Evolutionary conservation across 2,797 vertebrate species (phyloP), one percentile per base, ranked within the genome.

Genomic region (Falco biarmicus): DNA sequence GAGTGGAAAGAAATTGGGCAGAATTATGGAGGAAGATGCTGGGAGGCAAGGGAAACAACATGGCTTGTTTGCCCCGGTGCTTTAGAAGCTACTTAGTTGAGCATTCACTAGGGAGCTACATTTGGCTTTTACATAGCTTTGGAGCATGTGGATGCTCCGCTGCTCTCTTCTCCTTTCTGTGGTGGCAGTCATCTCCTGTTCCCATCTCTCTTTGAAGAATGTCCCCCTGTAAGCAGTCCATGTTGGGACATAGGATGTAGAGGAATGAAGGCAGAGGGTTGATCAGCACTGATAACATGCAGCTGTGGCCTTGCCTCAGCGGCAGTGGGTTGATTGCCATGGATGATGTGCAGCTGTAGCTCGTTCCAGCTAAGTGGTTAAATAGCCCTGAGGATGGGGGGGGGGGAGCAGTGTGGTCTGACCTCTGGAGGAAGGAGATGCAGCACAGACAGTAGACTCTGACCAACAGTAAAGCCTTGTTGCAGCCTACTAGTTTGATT

Each of bases 101-200:
- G 29, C 48, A 32, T 65, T 90, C 50, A 28, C 45, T 71, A 11
- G 37, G 85, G 57, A 96, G 25, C 32, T 82, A 68, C 4, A 14
- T 89, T 82, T 91, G 78, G 41, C 29, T 76, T 92, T 89, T 92
- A 84, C 84, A 69, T 82, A 91, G 32, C 47, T 87, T 87, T 51
- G 39, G 51, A 93, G 47, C 18, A 3, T 25, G 59, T 73, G 78
- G 65, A 54, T 74, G 21, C 37, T 93, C 45, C 2, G 31, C 64
- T 81, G 17, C 18, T 41, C 32, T 89, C 19, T 37, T 50, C 32
- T 74, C 17, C 45, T 53, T 89, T 60, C 53, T 80, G 11, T 57
- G 45, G 20, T 5, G 0, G 18, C 43, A 91, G 10, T 43, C 24
- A 28, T 14, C 34, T 91, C 31, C 65, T 60, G 60, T 77, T 45